phyloP scores from a whole-genome alignment of 2,797 vertebrate genomes.

The Enteromius radiatus region DNA sequence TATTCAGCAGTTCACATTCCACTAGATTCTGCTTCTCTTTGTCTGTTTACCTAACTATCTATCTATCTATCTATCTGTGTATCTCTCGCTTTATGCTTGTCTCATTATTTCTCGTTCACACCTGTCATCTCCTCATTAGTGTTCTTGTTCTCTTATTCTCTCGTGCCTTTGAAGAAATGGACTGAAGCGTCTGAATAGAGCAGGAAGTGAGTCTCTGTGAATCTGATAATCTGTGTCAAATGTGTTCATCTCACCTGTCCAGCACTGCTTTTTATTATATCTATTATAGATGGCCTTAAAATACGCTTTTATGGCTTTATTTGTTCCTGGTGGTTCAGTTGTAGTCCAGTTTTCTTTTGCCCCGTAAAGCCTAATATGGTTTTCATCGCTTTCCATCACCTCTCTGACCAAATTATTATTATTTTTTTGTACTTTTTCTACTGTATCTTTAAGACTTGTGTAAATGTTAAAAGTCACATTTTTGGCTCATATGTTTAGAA shows the following conservation, averaged over 20 bases:
- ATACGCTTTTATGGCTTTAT: not conserved
- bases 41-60: not conserved
- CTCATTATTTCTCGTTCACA: slow-evolving; percentile 17
- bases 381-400: not conserved
- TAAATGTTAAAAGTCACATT: not conserved
- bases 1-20: slow-evolving; percentile 67
- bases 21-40: not conserved
- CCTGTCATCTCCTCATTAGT: not conserved
- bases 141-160: not conserved
- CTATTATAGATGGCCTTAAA: not conserved
- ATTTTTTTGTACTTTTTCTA: not conserved
- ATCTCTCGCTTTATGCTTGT: not conserved
- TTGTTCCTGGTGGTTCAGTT: not conserved
- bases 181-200: not conserved
- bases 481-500: not conserved
- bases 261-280: no score
- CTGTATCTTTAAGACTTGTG: not conserved
- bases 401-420: not conserved
- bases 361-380: not conserved
- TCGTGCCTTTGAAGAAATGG: slow-evolving; percentile 3
- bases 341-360: not conserved
- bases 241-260: slow-evolving; percentile 27
- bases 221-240: slow-evolving; percentile 45
- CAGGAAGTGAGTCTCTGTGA: not conserved
- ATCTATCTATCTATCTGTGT: slow-evolving; percentile 22